phyloP scores from a whole-genome alignment of 2,888 invertebrate genomes.

The Gnatocerus cornutus region DNA sequence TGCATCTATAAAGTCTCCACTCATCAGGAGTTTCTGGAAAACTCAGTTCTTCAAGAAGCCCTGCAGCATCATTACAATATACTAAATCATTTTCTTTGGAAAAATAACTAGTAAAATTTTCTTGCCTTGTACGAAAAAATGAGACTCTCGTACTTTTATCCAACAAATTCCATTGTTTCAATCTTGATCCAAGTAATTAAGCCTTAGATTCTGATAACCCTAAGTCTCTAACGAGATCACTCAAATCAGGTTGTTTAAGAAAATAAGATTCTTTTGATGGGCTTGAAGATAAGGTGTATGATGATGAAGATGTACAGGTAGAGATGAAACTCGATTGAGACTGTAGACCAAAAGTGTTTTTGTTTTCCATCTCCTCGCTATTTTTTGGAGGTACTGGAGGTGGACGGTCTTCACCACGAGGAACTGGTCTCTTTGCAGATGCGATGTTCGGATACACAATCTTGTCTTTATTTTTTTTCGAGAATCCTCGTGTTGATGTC shows the following conservation, averaged over 20 bases:
- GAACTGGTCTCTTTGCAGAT: too few relatives aligned
- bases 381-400: too few relatives aligned
- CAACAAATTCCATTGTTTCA: slow-evolving; percentile 49
- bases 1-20: slow-evolving; percentile 36
- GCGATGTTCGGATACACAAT: too few relatives aligned
- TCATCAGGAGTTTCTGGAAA: slow-evolving; percentile 21
- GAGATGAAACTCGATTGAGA: too few relatives aligned
- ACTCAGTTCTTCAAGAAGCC: slow-evolving; percentile 21
- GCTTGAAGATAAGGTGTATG: too few relatives aligned
- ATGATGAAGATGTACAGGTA: too few relatives aligned
- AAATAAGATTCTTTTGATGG: too few relatives aligned
- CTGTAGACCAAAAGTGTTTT: too few relatives aligned
- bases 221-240: slow-evolving; percentile 54
- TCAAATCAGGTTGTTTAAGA: slow-evolving; percentile 42
- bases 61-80: slow-evolving; percentile 9
- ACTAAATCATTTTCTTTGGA: slow-evolving; percentile 6
- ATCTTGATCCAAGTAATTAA: slow-evolving; percentile 52
- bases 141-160: neutral
- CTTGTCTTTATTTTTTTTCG: too few relatives aligned
- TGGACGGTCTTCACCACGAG: too few relatives aligned
- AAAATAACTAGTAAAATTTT: slow-evolving; percentile 11
- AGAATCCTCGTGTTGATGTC: too few relatives aligned
- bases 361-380: too few relatives aligned
- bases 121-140: slow-evolving; percentile 23
- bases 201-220: slow-evolving; percentile 49